Evolutionary conservation across 64 coral and sea anemone species (phyloP).

Genomic region (Stylophora pistillata): DNA sequence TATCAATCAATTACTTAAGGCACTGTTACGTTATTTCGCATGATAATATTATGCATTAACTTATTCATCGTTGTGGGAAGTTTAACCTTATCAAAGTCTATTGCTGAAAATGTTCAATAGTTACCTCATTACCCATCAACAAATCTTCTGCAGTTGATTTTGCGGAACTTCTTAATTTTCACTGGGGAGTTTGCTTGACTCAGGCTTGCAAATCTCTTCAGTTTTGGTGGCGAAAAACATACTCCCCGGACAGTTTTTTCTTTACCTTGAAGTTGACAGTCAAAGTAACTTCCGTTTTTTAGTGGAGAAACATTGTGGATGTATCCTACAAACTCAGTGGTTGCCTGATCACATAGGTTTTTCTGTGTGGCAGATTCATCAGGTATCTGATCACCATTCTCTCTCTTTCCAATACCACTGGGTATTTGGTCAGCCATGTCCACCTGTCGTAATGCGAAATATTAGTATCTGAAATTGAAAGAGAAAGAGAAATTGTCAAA

Average conservation of each 20-base stretch:
- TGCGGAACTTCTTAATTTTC: slow-evolving; percentile 43
- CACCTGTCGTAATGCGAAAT: slow-evolving; percentile 5
- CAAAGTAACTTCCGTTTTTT: not conserved
- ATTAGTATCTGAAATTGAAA: slow-evolving; percentile 17
- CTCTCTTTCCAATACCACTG: slow-evolving; percentile 15
- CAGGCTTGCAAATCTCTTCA: not conserved
- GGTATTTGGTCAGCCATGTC: slow-evolving; percentile 19
- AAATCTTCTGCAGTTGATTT: slow-evolving; percentile 26
- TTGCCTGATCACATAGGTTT: slow-evolving; percentile 14
- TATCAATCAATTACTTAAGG: too few relatives aligned
- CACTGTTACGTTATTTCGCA: too few relatives aligned
- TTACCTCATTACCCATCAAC: slow-evolving; percentile 37
- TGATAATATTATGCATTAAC: slow-evolving; percentile 6
- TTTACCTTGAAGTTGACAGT: not conserved
- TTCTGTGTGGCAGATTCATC: slow-evolving; percentile 9
- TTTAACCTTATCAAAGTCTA: slow-evolving; percentile 14
- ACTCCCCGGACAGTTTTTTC: not conserved
- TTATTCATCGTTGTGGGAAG: slow-evolving; percentile 30
- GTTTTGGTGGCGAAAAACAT: slow-evolving; percentile 29
- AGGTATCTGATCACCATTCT: not conserved
- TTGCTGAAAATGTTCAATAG: slow-evolving; percentile 6
- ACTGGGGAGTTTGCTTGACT: slow-evolving; percentile 10
- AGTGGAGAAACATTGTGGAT: not conserved
- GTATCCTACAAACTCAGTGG: slow-evolving; percentile 13
- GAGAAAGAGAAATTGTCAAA: slow-evolving; percentile 23